These are phyloP conservation scores for Rhodinocichla rosea DNA, from an alignment of 2,113 vertebrate genomes.

Conservation along the genomic window DNA sequence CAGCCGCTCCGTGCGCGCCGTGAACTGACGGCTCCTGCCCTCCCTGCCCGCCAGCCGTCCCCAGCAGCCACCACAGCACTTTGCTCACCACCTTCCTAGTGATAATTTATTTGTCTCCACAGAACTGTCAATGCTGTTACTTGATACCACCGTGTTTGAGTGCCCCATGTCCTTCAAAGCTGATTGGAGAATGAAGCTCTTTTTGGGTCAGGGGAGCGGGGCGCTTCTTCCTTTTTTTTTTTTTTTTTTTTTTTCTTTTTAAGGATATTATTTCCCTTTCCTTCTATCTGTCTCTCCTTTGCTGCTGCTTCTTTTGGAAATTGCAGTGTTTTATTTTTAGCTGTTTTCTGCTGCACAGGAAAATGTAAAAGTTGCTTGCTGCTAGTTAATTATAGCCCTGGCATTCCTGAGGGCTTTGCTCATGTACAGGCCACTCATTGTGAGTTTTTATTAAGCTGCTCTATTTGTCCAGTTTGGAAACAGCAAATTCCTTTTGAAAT, in stretches of 20 bases:
- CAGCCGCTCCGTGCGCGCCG: constrained; percentile 85
- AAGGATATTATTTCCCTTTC: constrained; percentile 30
- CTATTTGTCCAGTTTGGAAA: constrained; percentile 72
- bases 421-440: constrained; percentile 72
- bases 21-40: constrained; percentile 79
- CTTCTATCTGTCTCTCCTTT: constrained; percentile 43
- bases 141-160: constrained; percentile 42
- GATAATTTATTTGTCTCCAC: constrained; percentile 87
- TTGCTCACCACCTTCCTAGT: constrained; percentile 62
- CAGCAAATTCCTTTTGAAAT: constrained; percentile 69
- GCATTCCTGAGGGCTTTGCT: constrained; percentile 72
- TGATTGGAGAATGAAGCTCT: constrained; percentile 35
- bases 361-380: constrained; percentile 73
- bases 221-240: neutral
- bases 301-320: constrained; percentile 62
- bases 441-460: constrained; percentile 71
- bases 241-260: neutral
- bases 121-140: constrained; percentile 55
- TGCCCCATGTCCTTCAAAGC: constrained; percentile 15
- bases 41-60: neutral
- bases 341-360: constrained; percentile 69
- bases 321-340: constrained; percentile 72
- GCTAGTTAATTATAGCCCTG: constrained; percentile 74
- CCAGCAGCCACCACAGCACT: constrained; percentile 46
- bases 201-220: constrained; percentile 20